Base-by-base conservation (phyloP, 2,113 vertebrate genomes). In the Microcebus lehilahytsara region DNA sequence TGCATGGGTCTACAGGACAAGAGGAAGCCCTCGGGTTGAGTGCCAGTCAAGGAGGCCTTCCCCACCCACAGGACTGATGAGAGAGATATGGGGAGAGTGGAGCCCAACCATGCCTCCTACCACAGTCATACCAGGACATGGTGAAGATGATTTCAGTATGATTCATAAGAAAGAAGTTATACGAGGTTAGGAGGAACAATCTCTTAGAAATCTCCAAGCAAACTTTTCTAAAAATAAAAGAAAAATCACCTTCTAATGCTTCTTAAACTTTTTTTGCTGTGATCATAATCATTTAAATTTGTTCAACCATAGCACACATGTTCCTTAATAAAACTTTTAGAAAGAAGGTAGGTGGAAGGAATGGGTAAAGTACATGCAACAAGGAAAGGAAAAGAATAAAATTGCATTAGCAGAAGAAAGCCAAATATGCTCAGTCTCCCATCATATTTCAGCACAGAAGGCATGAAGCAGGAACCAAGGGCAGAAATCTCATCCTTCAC, bases 161-260 rank as follows among this genome's bases (percentile, higher is more conserved):
- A 93, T 62, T 97, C 67, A 74, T 30, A 27, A 85, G 74, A 23
- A 80, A 79, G n/a, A 90, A 46, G 74, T 95, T 93, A 67, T 58
- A 77, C 58, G 72, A 75, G 0, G 16, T 14, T 87, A 16, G 27
- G 32, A 75, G 92, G 89, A 79, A 91, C 80, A 51, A 86, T 32
- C 17, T 74, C 74, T 85, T 58, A 64, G 49, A 69, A 92, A 91
- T 49, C 22, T 46, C 23, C 88, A 89, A 96, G 85, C 83, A 97
- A 89, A 80, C 60, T 85, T 74, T 67, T 74, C 49, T 94, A 84
- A 97, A 95, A 95, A 67, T 80, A 25, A 0, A 0, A 75, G 51
- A 95, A 58, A 95, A 96, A 37, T 60, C n/a, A 96, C 9, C 53
- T 95, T 60, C 81, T 60, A 72, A 5, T 46, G 74, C 49, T 40